Conservation (phyloP, 1,140 invertebrate species). For the Drosophila malerkotliana region DNA sequence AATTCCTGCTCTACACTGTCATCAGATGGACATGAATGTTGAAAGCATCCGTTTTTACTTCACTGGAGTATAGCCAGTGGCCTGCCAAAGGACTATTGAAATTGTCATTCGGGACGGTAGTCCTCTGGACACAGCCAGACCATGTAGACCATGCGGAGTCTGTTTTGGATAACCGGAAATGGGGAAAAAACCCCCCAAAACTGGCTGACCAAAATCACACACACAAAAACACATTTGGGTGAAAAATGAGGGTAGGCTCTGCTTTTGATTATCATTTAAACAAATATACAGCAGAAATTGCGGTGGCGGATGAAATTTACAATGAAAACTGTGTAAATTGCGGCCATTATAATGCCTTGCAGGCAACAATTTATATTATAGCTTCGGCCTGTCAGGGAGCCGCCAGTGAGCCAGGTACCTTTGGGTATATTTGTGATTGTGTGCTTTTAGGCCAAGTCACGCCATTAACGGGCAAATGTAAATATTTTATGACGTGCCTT, state of each 20-base stretch:
- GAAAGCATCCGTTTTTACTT: conserved; percentile 34
- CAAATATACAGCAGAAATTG: conserved; percentile 47
- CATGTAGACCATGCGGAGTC: background rate
- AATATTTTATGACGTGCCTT: conserved; percentile 58
- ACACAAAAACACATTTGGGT: conserved; percentile 22
- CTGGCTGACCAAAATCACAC: conserved; percentile 7
- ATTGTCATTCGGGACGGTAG: conserved; percentile 28
- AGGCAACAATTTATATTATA: conserved; percentile 29
- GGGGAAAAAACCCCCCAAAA: conserved; percentile 33
- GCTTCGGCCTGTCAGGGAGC: conserved; percentile 26
- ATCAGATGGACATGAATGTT: conserved; percentile 30
- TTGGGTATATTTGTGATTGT: background rate
- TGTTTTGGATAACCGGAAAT: conserved; percentile 48
- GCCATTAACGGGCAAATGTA: conserved; percentile 41
- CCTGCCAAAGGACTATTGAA: conserved; percentile 23
- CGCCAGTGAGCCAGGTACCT: conserved; percentile 23
- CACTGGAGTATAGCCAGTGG: background rate
- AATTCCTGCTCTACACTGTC: conserved; percentile 33
- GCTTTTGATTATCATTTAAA: conserved; percentile 76
- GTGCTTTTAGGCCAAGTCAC: conserved; percentile 49
- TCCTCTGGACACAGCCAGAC: conserved; percentile 30
- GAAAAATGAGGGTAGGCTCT: conserved; percentile 65
- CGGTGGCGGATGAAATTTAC: conserved; percentile 32
- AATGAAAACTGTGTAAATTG: conserved; percentile 63
- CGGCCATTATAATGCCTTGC: conserved; percentile 35